Percentiles rank a stretch among this genome's conserved stretches.
phyloP scores from a whole-genome alignment of 1,140 invertebrate genomes.

The Conus betulinus region DNA sequence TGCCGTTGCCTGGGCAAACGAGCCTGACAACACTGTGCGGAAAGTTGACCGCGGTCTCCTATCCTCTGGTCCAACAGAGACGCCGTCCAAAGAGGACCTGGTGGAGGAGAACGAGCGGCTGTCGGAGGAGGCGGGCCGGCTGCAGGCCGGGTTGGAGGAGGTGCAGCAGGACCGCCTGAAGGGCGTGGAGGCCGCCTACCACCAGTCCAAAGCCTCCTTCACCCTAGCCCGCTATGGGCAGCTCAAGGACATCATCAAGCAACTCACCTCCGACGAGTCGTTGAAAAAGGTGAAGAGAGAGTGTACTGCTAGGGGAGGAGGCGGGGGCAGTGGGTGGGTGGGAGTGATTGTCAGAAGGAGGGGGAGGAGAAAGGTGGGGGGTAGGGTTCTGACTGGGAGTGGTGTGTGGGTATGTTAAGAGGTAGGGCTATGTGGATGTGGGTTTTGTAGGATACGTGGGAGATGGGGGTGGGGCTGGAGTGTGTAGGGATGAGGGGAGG shows the following conservation, averaged over 20 bases:
- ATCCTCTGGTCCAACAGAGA: background rate
- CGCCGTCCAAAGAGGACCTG: slow-evolving; percentile 40
- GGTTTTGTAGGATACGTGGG: no score
- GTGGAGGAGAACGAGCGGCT: slow-evolving; percentile 30
- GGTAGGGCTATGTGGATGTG: no score
- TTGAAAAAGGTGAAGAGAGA: slow-evolving; percentile 12
- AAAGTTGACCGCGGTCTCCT: no score
- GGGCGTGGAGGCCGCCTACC: slow-evolving; percentile 42
- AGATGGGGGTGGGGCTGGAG: no score
- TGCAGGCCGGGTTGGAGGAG: slow-evolving; percentile 39
- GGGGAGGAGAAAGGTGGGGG: no score
- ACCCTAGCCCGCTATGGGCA: slow-evolving; percentile 45
- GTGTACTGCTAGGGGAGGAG: no score
- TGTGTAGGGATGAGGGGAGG: no score
- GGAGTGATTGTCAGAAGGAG: no score
- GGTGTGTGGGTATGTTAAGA: no score
- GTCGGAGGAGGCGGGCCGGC: slow-evolving; percentile 26
- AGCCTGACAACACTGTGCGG: background rate
- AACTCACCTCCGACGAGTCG: slow-evolving; percentile 46
- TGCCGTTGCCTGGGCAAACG: background rate
- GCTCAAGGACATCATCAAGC: slow-evolving; percentile 55
- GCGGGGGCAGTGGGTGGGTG: no score
- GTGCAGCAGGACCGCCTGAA: slow-evolving; percentile 32
- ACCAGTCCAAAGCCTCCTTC: slow-evolving; percentile 49
- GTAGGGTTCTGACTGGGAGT: no score